phyloP scores from a whole-genome alignment of 2,888 invertebrate genomes.

The Hyalella azteca region DNA sequence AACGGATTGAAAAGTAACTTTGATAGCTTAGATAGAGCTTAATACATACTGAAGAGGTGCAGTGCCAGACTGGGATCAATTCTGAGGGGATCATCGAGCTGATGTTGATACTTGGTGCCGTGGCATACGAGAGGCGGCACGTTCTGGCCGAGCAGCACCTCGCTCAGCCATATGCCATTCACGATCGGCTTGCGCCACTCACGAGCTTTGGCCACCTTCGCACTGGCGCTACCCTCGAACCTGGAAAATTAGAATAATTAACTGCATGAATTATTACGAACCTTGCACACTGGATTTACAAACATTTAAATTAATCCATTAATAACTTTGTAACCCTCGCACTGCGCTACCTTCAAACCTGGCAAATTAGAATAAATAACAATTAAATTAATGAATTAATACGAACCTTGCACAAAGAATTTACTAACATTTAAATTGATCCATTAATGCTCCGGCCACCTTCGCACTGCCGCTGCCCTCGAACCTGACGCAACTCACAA shows the following conservation, averaged over 20 bases:
- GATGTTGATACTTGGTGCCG: constrained; percentile 56
- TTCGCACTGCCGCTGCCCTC: constrained; percentile 76
- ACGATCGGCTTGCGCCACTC: constrained; percentile 93
- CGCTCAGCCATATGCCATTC: constrained; percentile 91
- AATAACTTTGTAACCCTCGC: no score
- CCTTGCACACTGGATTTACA: no score
- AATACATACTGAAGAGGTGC: constrained; percentile 67
- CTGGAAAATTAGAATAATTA: constrained; percentile 64
- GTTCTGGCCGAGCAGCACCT: constrained; percentile 78
- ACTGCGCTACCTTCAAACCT: no score
- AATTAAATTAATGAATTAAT: constrained; percentile 43
- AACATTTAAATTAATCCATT: neutral
- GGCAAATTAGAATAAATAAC: neutral
- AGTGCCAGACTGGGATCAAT: constrained; percentile 86
- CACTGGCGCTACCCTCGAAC: constrained; percentile 72
- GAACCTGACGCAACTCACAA: constrained; percentile 68
- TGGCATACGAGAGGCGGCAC: constrained; percentile 57
- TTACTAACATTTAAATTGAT: no score
- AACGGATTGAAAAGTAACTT: no score
- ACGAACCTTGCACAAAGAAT: no score
- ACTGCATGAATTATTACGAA: no score
- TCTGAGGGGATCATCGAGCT: constrained; percentile 69
- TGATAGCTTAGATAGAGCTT: no score
- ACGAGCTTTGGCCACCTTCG: constrained; percentile 85
- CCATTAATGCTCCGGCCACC: constrained; percentile 86